Evolutionary conservation across 2,797 vertebrate genomes (phyloP), one percentile per base, ranked within the genome.

Genomic region (Phalanger gymnotis): DNA sequence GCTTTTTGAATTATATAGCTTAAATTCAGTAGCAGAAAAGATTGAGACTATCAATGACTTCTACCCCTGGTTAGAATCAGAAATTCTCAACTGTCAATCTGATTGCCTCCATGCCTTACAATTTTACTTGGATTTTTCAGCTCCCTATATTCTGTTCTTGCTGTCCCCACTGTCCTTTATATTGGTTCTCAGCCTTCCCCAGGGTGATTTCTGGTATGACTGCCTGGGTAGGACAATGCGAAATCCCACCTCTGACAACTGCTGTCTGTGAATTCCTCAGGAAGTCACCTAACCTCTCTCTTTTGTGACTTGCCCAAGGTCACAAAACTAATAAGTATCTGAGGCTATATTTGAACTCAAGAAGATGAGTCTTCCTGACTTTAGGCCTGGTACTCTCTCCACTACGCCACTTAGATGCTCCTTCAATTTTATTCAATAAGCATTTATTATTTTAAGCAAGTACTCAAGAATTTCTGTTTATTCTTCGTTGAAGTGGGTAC

Each of bases 11-110:
- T 97, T 94, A 93, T 92, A 53, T 54, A 55, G 19, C 13, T 96
- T 92, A 94, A 54, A 47, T 94, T 93, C 92, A 90, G 73, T 94
- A 95, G 27, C 12, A 96, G 30, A 95, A 92, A 93, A 14, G 40
- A 40, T 57, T 87, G 55, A n/a, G 54, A 93, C 96, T 1, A 87
- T 98, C 66, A 55, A 47, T 93, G 92, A 54, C 91, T 89, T 93
- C 19, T 66, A 96, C 54, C 92, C 53, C 47, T 91, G 53, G 3
- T 87, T 57, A 55, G 66, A 95, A 96, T 52, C 51, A 97, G 98
- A 90, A 81, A 81, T 73, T 73, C 3, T 81, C 73, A 47, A 47
- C 40, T 47, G 22, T 81, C 73, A 81, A 47, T 81, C 22, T 47
- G 7, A 81, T 81, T 47, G 7, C 73, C 73, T 81, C 73, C 19